These are phyloP conservation scores for Cantharis nigra DNA, from an alignment of 2,888 invertebrate genomes.

Conservation along the genomic window DNA sequence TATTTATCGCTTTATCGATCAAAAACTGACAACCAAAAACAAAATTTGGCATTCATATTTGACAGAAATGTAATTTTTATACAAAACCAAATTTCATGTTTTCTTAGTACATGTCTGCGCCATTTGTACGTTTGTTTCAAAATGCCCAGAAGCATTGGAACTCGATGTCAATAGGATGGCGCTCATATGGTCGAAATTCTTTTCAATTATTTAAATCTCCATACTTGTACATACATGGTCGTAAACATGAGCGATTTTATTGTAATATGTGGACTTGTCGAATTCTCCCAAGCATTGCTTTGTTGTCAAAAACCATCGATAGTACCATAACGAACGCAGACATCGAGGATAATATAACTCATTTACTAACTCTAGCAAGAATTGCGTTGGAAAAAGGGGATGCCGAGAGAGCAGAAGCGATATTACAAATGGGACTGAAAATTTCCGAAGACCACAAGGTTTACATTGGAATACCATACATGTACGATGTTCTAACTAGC, in stretches of 20 bases:
- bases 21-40: not conserved
- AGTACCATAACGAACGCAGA: slow-evolving; percentile 35
- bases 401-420: slow-evolving; percentile 50
- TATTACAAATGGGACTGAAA: slow-evolving; percentile 52
- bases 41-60: not conserved
- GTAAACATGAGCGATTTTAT: not conserved
- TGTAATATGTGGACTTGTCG: not conserved
- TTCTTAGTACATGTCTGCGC: slow-evolving; percentile 19
- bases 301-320: slow-evolving; percentile 12
- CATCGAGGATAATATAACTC: slow-evolving; percentile 51
- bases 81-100: slow-evolving; percentile 20
- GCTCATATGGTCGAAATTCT: not conserved
- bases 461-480: slow-evolving; percentile 49
- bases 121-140: slow-evolving; percentile 4
- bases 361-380: slow-evolving; percentile 49
- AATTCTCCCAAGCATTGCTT: slow-evolving; percentile 11
- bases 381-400: slow-evolving; percentile 51
- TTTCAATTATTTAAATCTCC: not conserved
- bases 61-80: not conserved
- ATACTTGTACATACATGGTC: not conserved
- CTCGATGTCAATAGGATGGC: slow-evolving; percentile 3
- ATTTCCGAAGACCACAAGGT: slow-evolving; percentile 53
- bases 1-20: not conserved
- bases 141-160: not conserved
- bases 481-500: slow-evolving; percentile 55